Base-by-base conservation (phyloP, 1,140 invertebrate genomes). In the Cherax quadricarinatus region DNA sequence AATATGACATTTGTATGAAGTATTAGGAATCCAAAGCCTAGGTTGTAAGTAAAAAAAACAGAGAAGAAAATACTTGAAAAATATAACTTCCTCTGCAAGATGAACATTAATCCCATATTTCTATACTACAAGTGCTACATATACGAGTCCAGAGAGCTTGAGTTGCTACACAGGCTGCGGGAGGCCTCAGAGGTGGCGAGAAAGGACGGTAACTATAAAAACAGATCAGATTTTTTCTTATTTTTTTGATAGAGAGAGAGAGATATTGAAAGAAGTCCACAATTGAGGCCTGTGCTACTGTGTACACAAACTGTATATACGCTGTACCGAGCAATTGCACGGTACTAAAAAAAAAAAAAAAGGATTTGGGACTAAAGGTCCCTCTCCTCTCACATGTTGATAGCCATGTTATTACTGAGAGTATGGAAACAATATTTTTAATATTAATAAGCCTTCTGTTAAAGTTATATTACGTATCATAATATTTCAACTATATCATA, bases 391-490 rank as follows among this genome's bases (percentile, higher is more conserved):
- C 86, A 92, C 91, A 88, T 92, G 91, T 92, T 92, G 86, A 92
- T 92, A 92, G 91, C 91, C 91, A 92, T 92, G 91, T 92, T 92
- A 92, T 92, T 92, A 92, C 85, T 92, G 91, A 92, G 91, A 92
- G 86, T 92, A 92, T 88, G 91, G 85, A 92, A 92, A 92, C 91
- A 92, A 92, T 92, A 92, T 92, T 92, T 92, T 92, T 92, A 92
- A 92, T 92, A 92, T 88, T 92, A 92, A 92, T 92, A 92, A 92
- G 91, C 91, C 91, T 92, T 92, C 91, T 92, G 91, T 92, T 92
- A 92, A 92, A 92, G 91, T 92, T 92, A 92, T 92, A 92, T 92
- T 92, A 92, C 91, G 91, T 92, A 92, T 92, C 91, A 92, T 92
- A 92, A 92, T 92, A 92, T 92, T 92, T 92, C 91, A 92, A 88